A percentile compares a stretch with the other conserved stretches of the same genome.
phyloP scores from a whole-genome alignment of 2,888 invertebrate genomes.

The Ichneumon xanthorius region DNA sequence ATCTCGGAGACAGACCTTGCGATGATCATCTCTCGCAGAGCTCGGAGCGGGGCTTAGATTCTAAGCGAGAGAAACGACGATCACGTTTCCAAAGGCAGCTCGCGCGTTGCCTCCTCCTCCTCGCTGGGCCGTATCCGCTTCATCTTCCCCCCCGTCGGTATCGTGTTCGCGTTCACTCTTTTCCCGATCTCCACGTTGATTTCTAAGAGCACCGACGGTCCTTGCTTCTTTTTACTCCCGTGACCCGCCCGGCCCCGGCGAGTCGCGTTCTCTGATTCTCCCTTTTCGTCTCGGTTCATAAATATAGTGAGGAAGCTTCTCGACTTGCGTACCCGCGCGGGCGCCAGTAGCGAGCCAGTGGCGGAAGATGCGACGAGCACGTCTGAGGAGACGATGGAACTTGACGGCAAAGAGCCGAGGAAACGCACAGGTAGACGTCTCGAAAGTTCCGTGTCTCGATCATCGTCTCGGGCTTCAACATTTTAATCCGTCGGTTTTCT shows the following conservation, averaged over 20 bases:
- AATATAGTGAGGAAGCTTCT: slow-evolving; percentile 17
- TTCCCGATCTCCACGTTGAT: slow-evolving; percentile 21
- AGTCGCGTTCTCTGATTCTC: slow-evolving; percentile 47
- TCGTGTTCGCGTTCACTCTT: slow-evolving; percentile 24
- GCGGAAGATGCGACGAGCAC: slow-evolving; percentile 44
- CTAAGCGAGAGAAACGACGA: slow-evolving; percentile 17
- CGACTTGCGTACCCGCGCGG: slow-evolving; percentile 26
- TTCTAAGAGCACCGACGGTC: slow-evolving; percentile 17
- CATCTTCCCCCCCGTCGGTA: neutral
- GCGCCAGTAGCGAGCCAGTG: slow-evolving; percentile 46
- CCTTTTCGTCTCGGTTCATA: slow-evolving; percentile 44
- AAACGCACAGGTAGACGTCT: neutral
- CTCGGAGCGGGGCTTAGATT: slow-evolving; percentile 14
- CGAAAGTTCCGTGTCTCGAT: neutral
- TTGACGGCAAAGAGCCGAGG: slow-evolving; percentile 24
- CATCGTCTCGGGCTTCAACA: neutral
- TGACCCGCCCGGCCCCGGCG: neutral
- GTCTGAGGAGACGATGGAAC: slow-evolving; percentile 14
- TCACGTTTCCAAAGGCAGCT: slow-evolving; percentile 19
- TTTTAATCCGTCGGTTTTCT: neutral
- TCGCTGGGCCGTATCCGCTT: slow-evolving; percentile 1
- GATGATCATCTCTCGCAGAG: slow-evolving; percentile 11
- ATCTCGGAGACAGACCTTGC: slow-evolving; percentile 12
- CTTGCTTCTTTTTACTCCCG: slow-evolving; percentile 48
- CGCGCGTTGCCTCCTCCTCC: neutral